Conservation (phyloP, 2,888 invertebrate genomes). For the Girardia tigrina region DNA sequence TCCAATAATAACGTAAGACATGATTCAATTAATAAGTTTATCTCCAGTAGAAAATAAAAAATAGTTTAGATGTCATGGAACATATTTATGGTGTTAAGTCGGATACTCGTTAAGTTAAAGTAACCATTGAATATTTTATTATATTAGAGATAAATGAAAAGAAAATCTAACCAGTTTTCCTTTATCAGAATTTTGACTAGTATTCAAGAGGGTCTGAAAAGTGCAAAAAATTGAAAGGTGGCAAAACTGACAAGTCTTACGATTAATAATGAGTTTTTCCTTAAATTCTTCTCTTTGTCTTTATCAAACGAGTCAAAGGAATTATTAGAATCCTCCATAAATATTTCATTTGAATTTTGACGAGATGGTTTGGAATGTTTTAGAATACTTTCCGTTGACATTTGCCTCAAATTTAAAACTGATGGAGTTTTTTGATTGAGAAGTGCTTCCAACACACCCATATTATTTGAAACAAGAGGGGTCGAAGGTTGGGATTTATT, state of each 20-base stretch:
- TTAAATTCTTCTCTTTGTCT: not conserved
- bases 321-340: conserved; percentile 3
- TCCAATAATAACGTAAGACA: no score
- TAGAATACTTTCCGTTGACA: conserved; percentile 4
- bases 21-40: no score
- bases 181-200: not conserved
- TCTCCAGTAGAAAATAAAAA: no score
- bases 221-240: not conserved
- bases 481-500: not conserved
- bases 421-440: conserved; percentile 11
- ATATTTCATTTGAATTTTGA: not conserved
- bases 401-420: not conserved
- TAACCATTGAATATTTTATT: no score
- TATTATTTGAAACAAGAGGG: not conserved
- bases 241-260: no score
- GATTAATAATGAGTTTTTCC: not conserved
- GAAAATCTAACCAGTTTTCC: not conserved
- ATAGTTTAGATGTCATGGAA: no score
- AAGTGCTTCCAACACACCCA: not conserved
- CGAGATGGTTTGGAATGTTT: conserved; percentile 7
- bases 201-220: not conserved
- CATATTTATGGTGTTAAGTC: no score
- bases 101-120: no score
- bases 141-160: no score
- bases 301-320: not conserved